phyloP scores from a whole-genome alignment of 2,797 vertebrate genomes.

The Naso thynnoides region DNA sequence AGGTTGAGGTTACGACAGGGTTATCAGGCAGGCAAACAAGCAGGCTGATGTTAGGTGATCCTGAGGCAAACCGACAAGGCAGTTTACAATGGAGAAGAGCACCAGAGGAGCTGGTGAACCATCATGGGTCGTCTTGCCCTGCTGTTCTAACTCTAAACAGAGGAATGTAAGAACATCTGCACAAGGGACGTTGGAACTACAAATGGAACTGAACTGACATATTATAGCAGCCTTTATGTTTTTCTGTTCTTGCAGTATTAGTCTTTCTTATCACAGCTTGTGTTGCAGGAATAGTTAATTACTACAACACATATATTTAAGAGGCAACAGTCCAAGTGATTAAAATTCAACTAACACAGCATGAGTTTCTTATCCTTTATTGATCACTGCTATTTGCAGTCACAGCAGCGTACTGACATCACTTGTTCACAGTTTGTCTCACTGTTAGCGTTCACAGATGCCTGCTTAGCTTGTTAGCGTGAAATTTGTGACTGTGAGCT shows the following conservation, averaged over 20 bases:
- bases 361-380: background rate
- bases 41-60: no score
- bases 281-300: background rate
- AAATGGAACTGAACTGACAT: background rate
- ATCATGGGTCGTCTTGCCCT: no score
- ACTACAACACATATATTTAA: slow-evolving; percentile 8
- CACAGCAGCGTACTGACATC: background rate
- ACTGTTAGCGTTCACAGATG: background rate
- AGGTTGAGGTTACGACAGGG: no score
- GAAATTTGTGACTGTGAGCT: background rate
- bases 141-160: no score
- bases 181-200: background rate
- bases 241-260: background rate
- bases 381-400: slow-evolving; percentile 7
- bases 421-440: slow-evolving; percentile 9
- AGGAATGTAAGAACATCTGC: background rate
- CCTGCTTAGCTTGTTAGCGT: slow-evolving; percentile 1
- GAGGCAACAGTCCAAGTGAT: slow-evolving; percentile 13
- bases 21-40: no score
- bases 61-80: no score
- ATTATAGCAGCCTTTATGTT: background rate
- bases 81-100: no score
- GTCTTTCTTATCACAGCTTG: background rate
- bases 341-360: background rate
- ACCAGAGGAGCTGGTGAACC: no score